phyloP scores from a whole-genome alignment of 1,140 invertebrate species.

The Bradysia coprophila region DNA sequence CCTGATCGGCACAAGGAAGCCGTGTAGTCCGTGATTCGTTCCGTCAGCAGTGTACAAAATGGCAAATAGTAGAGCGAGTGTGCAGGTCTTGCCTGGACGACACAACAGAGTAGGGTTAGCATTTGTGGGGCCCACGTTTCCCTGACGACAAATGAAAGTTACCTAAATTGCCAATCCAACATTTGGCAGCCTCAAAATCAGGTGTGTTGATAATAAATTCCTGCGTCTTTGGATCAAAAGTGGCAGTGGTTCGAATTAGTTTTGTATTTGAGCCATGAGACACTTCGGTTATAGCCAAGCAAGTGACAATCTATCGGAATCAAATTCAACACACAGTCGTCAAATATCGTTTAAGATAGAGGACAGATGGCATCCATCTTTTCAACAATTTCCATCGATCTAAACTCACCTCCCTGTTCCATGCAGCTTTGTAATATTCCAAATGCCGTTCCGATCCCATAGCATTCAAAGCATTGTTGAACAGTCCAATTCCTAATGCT shows the following conservation, averaged over 20 bases:
- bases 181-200: constrained; percentile 87
- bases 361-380: too few species aligned
- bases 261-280: constrained; percentile 88
- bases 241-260: constrained; percentile 76
- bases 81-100: constrained; percentile 70
- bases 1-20: constrained; percentile 65
- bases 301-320: constrained; percentile 38
- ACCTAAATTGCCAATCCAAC: constrained; percentile 85
- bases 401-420: constrained; percentile 18
- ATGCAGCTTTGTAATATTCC: constrained; percentile 45
- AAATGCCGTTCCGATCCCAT: constrained; percentile 61
- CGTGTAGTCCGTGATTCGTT: constrained; percentile 66
- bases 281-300: constrained; percentile 82
- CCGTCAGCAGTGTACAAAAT: constrained; percentile 60
- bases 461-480: constrained; percentile 43
- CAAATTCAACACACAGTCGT: too few species aligned
- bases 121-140: too few species aligned
- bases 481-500: constrained; percentile 43
- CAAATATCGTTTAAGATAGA: too few species aligned
- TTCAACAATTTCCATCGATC: too few species aligned
- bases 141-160: too few species aligned
- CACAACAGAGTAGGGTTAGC: too few species aligned
- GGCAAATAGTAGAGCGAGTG: constrained; percentile 75
- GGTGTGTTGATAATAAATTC: constrained; percentile 82
- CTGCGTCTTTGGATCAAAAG: constrained; percentile 55